A percentile compares a stretch with the other conserved stretches of the same genome.
Evolutionary conservation across 2,888 invertebrate species (phyloP).

Genomic region (Meteorus cinctellus): DNA sequence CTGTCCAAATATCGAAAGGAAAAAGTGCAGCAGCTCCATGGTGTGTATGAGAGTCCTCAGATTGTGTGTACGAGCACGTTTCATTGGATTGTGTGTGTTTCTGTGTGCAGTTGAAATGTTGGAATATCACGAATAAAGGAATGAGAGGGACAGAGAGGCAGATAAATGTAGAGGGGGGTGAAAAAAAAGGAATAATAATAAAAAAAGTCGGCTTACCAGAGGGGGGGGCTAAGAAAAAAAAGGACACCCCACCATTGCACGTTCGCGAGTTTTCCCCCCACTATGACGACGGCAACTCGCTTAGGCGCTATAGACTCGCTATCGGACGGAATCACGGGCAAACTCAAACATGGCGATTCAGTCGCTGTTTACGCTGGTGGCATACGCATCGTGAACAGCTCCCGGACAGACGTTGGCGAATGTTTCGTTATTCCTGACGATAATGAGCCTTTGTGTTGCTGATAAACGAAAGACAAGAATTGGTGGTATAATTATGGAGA

Average conservation of each 20-base stretch:
- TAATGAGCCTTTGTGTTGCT: conserved; percentile 66
- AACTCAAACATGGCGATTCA: conserved; percentile 71
- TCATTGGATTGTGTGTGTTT: conserved; percentile 9
- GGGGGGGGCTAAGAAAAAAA: conserved; percentile 35
- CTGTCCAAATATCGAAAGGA: conserved; percentile 7
- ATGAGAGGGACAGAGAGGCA: conserved; percentile 14
- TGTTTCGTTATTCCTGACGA: conserved; percentile 74
- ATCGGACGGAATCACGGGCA: conserved; percentile 59
- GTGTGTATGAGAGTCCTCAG: conserved; percentile 16
- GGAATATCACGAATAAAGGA: conserved; percentile 15
- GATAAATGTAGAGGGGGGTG: conserved; percentile 17
- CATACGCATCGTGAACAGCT: conserved; percentile 59
- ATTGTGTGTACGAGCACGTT: conserved; percentile 30
- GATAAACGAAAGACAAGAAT: conserved; percentile 58
- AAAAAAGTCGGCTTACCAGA: conserved; percentile 10
- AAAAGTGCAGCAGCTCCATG: conserved; percentile 1
- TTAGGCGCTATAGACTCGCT: conserved; percentile 26
- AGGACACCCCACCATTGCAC: conserved; percentile 49
- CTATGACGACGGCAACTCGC: neutral
- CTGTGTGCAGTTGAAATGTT: conserved; percentile 5
- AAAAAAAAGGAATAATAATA: conserved; percentile 26
- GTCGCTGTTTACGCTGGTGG: conserved; percentile 69
- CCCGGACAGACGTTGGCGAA: conserved; percentile 51
- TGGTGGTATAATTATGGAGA: conserved; percentile 67
- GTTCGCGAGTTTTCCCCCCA: conserved; percentile 38